These are phyloP conservation scores for Anguilla anguilla DNA, from an alignment of 2,797 vertebrate species.

Conservation along the genomic window DNA sequence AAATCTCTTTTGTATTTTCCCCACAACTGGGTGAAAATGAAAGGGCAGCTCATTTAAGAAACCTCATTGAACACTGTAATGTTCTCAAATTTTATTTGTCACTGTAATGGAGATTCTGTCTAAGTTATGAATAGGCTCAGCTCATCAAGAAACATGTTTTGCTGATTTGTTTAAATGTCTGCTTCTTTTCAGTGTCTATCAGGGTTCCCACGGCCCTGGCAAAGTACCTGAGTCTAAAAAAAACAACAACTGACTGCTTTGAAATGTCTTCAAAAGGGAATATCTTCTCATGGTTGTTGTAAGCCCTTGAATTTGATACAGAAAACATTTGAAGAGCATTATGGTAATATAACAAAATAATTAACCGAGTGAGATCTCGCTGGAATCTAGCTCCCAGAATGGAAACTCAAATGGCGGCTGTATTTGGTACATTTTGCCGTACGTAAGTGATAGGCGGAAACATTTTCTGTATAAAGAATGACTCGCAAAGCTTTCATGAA, in stretches of 20 bases:
- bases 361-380: neutral
- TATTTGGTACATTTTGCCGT: neutral
- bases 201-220: neutral
- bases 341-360: neutral
- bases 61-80: neutral
- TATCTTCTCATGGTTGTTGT: neutral
- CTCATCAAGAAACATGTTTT: constrained; percentile 2
- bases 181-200: neutral
- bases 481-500: neutral
- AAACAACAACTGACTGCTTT: neutral
- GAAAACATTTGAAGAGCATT: neutral
- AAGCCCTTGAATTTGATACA: neutral
- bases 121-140: constrained; percentile 15
- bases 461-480: neutral
- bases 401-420: neutral
- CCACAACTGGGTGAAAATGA: constrained; percentile 8
- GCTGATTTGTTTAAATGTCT: neutral
- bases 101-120: constrained; percentile 2
- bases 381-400: neutral
- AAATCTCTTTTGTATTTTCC: constrained; percentile 7
- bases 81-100: neutral
- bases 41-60: neutral
- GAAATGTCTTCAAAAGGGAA: neutral
- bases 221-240: constrained; percentile 7
- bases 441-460: neutral